Evolutionary conservation across 1,140 invertebrate species (phyloP), one percentile per base, ranked within the genome.

Genomic region (Drosophila auraria): DNA sequence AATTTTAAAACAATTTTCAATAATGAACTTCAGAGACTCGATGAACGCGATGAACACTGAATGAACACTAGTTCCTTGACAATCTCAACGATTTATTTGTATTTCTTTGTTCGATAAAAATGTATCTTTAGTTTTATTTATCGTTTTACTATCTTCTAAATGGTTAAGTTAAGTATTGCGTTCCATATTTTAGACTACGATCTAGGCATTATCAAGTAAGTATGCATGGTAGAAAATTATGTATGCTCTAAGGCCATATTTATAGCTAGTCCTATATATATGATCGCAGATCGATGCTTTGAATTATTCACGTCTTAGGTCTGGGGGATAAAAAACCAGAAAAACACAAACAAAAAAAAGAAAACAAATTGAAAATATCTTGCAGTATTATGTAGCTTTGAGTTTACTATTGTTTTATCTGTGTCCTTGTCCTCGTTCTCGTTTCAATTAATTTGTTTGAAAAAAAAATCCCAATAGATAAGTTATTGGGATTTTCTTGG

Each of bases 201-300:
- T 56, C 80, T 87, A 87, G 54, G 73, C 78, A 57, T 83, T 87
- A 83, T 81, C 59, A 78, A 79, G 51, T 73, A 84, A 81, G 81
- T 87, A 87, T 87, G 80, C 83, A 83, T 87, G 81, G 84, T 87
- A 87, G 73, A 87, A 87, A 87, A 87, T 89, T 87, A 87, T 89
- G 81, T 89, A 87, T 78, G 84, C 77, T 89, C 80, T 80, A 87
- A 70, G 77, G 83, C 83, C 80, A 78, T 87, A 82, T 83, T 62
- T 68, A 73, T 44, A 60, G 70, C 70, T 80, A 76, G 78, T 77
- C 0, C 36, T 83, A 47, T 63, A 75, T 83, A 25, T 71, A 40
- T 73, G 65, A 66, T 72, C 79, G 73, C 79, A 71, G 80, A 56
- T 56, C 68, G 77, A 84, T 89, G 76, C 78, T 78, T 77, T 77